Base-by-base conservation (phyloP, 2,113 vertebrate genomes). In the Siphamia tubifer region DNA sequence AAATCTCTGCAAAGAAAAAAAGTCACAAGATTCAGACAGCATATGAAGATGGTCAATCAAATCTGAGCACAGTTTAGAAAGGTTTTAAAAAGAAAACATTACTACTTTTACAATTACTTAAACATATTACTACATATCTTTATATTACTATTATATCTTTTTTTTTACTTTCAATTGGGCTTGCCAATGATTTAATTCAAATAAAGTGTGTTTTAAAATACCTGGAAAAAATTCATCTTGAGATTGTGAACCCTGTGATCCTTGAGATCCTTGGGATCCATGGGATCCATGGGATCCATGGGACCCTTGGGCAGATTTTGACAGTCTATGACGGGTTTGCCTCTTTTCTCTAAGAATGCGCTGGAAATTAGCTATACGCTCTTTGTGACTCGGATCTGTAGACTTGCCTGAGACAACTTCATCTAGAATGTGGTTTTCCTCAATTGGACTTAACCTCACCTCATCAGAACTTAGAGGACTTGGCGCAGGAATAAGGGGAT, bases 291-390 rank as follows among this genome's bases (percentile, higher is more conserved):
- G 56, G 3, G 88, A 90, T 0, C 87, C 83, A 45, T 92, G 93
- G 39, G 96, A 94, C 25, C 92, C 94, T 0, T 89, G 94, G 77
- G 93, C 83, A 60, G 94, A 94, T 70, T 89, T 94, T 68, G 95
- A 92, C 76, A 95, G 89, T 68, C 90, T 94, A 54, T 94, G 93
- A 57, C 90, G 93, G 64, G 91, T 94, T 84, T 94, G 92, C 66
- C 90, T 95, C 87, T 95, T 97, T 86, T 98, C 96, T 82, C 82
- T 94, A 65, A 99, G 91, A 61, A 97, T 94, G 16, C 92, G 94
- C 79, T 96, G 95, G 86, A 99, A 96, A 83, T 97, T 98, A 74
- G 90, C 95, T 79, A 97, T 96, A 79, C 96, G 96, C 24, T 94
- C 96, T 79, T 91, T 91, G 85, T 96, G 96, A 84, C 94, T 89